Evolutionary conservation across 2,888 invertebrate species (phyloP).

Genomic region (Latrodectus hesperus): DNA sequence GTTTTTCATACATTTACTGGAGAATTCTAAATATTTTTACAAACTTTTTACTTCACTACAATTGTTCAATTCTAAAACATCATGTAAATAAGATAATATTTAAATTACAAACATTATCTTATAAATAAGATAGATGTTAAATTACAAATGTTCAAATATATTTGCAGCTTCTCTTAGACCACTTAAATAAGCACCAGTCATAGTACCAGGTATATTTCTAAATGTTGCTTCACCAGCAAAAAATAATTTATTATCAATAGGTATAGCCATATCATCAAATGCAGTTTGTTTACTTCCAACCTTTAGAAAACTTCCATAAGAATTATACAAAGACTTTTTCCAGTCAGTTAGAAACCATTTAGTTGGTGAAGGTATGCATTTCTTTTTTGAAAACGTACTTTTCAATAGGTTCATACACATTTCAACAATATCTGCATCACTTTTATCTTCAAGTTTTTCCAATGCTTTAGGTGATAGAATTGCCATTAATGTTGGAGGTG

Average conservation of each 20-base stretch:
- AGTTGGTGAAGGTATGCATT: slow-evolving; percentile 74
- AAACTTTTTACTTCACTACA: no score
- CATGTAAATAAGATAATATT: no score
- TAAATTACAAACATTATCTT: no score
- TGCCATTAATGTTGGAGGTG: slow-evolving; percentile 74
- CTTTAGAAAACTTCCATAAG: slow-evolving; percentile 76
- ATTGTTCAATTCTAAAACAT: no score
- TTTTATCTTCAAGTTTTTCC: slow-evolving; percentile 73
- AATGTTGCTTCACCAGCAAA: slow-evolving; percentile 77
- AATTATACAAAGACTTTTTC: slow-evolving; percentile 75
- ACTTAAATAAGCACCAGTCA: slow-evolving; percentile 75
- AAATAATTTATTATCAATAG: slow-evolving; percentile 75
- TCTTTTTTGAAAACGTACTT: slow-evolving; percentile 74
- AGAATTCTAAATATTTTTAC: no score
- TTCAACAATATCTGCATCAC: slow-evolving; percentile 74
- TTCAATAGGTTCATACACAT: slow-evolving; percentile 74
- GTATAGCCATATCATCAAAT: slow-evolving; percentile 75
- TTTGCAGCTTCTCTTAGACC: slow-evolving; percentile 74
- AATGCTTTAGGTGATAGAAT: slow-evolving; percentile 76
- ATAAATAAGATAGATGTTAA: not conserved
- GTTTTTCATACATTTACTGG: no score
- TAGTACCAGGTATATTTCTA: slow-evolving; percentile 70
- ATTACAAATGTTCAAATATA: slow-evolving; percentile 69
- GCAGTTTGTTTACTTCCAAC: slow-evolving; percentile 74
- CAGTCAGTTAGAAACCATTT: slow-evolving; percentile 76